Base-by-base conservation (phyloP, 2,113 vertebrate species). In the Megaleporinus macrocephalus region DNA sequence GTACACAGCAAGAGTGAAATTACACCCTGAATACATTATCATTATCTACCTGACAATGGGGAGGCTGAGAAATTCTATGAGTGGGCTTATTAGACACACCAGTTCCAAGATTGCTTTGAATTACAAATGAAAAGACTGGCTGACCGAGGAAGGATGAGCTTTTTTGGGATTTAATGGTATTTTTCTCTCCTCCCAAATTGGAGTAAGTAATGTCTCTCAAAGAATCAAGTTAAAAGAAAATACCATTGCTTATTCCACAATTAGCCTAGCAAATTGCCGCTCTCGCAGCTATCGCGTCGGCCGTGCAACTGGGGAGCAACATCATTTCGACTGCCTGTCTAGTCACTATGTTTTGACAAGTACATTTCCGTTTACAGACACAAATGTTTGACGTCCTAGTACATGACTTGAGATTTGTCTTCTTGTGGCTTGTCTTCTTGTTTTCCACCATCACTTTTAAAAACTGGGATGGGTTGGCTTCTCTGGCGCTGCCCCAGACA, bases 11-110 rank as follows among this genome's bases (percentile, higher is more conserved):
- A 53, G 78, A 83, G 26, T 20, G 29, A 81, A 84, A 86, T 74
- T 81, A 81, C 74, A 74, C 5, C 36, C 68, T 61, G 66, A 83
- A 80, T 79, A 76, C 80, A 83, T 80, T 61, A 73, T 80, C 77
- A 73, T 82, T 78, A 72, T 73, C 79, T 51, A 66, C 29, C 20
- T 41, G 80, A 47, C 74, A 18, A 57, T 33, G 68, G 33, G 62
- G 62, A 70, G 72, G 55, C 76, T 66, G 77, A 27, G 59, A 70
- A 71, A 83, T 76, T 68, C 80, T 66, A 76, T 55, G 30, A 73
- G 65, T 26, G 27, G 51, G 63, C 20, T 61, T 57, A 78, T 81
- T 80, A 85, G 72, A 80, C 81, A 63, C 79, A 80, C 61, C 27
- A 61, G 47, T 63, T 76, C 76, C 70, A 53, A 55, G 27, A 73